These are phyloP conservation scores for Lophochroa leadbeateri DNA, from an alignment of 2,113 vertebrate genomes.

Conservation along the genomic window DNA sequence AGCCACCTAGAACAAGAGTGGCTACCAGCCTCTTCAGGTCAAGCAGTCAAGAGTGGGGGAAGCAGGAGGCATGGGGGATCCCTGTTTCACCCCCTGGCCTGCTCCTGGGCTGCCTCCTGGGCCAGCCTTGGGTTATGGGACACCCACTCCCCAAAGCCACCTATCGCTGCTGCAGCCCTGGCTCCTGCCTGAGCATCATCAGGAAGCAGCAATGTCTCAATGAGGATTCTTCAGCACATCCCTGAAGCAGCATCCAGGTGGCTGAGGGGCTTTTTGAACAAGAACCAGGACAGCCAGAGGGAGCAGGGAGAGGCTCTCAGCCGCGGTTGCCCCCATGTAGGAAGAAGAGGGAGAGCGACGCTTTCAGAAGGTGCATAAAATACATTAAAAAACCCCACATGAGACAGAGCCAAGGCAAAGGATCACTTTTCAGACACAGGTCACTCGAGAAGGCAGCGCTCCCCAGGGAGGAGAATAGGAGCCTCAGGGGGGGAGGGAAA, in stretches of 20 bases:
- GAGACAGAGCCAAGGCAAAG: slow-evolving; percentile 11
- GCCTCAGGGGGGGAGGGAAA: neutral
- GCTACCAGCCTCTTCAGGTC: neutral
- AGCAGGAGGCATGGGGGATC: neutral
- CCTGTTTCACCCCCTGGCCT: neutral
- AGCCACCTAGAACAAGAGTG: neutral
- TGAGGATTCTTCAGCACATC: neutral
- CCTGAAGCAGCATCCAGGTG: neutral
- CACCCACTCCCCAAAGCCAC: neutral
- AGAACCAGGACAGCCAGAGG: neutral
- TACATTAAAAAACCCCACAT: neutral
- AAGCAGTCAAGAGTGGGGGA: accelerated
- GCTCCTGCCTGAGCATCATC: slow-evolving; percentile 31
- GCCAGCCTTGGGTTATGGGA: neutral
- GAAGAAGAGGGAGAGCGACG: neutral
- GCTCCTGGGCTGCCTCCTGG: neutral
- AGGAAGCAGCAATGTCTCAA: neutral
- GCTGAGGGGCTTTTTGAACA: neutral
- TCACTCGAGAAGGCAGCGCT: neutral
- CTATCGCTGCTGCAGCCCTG: neutral
- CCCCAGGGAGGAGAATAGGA: slow-evolving; percentile 33
- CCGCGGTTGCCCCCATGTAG: neutral
- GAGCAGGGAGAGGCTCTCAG: neutral
- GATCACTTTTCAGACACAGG: slow-evolving; percentile 8
- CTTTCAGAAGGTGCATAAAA: neutral